Base-by-base conservation (phyloP, 2,888 invertebrate genomes). In the Erebia palarica region DNA sequence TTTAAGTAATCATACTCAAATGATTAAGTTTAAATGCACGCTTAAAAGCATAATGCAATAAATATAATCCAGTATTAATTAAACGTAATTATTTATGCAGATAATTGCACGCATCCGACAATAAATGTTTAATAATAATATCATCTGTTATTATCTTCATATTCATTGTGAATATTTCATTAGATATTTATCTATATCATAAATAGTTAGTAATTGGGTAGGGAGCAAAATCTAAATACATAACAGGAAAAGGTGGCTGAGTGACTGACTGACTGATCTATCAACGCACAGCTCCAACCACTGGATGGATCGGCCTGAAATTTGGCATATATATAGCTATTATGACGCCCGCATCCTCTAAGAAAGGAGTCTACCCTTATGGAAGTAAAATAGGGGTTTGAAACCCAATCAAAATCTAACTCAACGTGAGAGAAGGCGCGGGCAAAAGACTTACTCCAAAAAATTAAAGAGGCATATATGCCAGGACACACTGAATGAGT, bases 61-160 rank as follows among this genome's bases (percentile, higher is more conserved):
- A 70, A 72, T 72, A 72, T 49, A 49, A 63, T 21, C 49, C 63
- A 47, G 11, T 65, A 73, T 51, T 73, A 70, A 73, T 70, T 73
- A 70, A 55, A 51, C 55, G 18, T 68, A 73, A 73, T 73, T 70
- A 68, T 59, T 64, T 57, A 47, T 60, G 57, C 64, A 55, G 11
- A 42, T 70, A 68, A 73, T 70, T 53, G 60, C 65, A 55, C 18
- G 44, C 70, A 70, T 73, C 73, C 73, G 73, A 70, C 70, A 61
- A 47, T 53, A 64, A 51, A 68, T 68, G 55, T 68, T 36, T 70
- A 70, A 65, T 51, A 65, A 60, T 67, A 65, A 60, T 67, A 67
- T 67, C 66, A 55, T 63, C 61, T 66, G 63, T 68, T 60, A 55
- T 69, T 66, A 61, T 61, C 61, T 47, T 42, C 21, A 21, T 47